Evolutionary conservation across 2,113 vertebrate species (phyloP), one percentile per base, ranked within the genome.

Genomic region (Dicentrarchus labrax): DNA sequence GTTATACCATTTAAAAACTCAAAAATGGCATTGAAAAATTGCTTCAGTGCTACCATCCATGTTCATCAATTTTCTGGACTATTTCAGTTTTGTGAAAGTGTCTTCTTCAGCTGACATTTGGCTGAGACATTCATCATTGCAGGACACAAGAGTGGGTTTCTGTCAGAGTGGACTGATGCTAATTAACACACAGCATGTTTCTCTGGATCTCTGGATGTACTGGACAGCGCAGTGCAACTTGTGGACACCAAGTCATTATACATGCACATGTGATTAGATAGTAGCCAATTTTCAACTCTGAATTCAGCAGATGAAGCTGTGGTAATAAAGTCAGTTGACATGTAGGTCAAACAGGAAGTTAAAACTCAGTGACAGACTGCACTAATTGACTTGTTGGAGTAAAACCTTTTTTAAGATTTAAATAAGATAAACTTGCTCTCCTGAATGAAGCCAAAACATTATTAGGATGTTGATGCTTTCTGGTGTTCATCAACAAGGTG

Each of bases 61-160:
- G 45, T 47, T 47, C 30, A 30, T 54, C 60, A 9, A 7, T 56
- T 54, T 21, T 45, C 15, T 38, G n/a, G 15, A 66, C 62, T 3
- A n/a, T 17, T 67, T 77, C 30, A 41, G 11, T 8, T 71, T 53
- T 54, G 43, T 24, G 8, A 8, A 9, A 61, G 54, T 21, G 13
- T 61, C 13, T 62, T 36, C 22, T 72, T 50, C 59, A 56, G 56
- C 21, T 77, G n/a, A 84, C 43, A 69, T 22, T 82, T 60, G 21
- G 5, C 59, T 61, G 56, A 66, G 57, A 74, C 70, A 59, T 47
- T 21, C 38, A 54, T 72, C 21, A 39, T 48, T 15, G 53, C 50
- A 47, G 61, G 22, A 65, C 39, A 48, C 17, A 15, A 56, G 30
- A 47, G 38, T 39, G 16, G 19, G n/a, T 17, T 24, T 71, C 41